Evolutionary conservation across 2,888 invertebrate species (phyloP).

Genomic region (Dromius quadrimaculatus): DNA sequence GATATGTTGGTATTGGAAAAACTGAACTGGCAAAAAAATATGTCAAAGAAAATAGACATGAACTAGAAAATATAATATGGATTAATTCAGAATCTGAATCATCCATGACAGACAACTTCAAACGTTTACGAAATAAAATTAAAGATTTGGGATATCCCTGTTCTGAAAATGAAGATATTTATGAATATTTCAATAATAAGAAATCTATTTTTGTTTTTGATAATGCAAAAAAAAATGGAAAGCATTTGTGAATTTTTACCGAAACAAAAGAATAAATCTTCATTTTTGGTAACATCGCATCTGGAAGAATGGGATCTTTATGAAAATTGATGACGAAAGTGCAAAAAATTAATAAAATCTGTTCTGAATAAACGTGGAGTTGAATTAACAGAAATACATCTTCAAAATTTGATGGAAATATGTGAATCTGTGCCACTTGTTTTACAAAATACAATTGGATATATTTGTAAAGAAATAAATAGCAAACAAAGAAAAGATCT

Average conservation of each 20-base stretch:
- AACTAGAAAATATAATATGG: background rate
- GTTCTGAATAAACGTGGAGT: background rate
- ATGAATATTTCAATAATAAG: background rate
- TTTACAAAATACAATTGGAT: background rate
- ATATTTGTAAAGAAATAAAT: background rate
- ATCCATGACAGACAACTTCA: background rate
- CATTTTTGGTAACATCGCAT: background rate
- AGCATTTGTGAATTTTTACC: background rate
- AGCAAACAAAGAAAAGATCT: no score
- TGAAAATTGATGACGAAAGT: background rate
- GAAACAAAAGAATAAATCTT: background rate
- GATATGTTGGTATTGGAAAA: background rate
- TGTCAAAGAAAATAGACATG: background rate
- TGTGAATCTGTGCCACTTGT: background rate
- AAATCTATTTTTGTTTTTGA: background rate
- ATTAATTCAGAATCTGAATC: background rate
- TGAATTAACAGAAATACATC: background rate
- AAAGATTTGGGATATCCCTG: background rate
- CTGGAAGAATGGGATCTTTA: background rate
- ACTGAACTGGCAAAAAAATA: background rate
- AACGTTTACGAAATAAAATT: background rate
- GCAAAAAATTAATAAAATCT: background rate
- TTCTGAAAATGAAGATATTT: background rate
- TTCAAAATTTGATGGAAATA: background rate
- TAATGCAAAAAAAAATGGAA: background rate